Evolutionary conservation across 2,888 invertebrate species (phyloP).

Genomic region (Aproaerema taeniolella): DNA sequence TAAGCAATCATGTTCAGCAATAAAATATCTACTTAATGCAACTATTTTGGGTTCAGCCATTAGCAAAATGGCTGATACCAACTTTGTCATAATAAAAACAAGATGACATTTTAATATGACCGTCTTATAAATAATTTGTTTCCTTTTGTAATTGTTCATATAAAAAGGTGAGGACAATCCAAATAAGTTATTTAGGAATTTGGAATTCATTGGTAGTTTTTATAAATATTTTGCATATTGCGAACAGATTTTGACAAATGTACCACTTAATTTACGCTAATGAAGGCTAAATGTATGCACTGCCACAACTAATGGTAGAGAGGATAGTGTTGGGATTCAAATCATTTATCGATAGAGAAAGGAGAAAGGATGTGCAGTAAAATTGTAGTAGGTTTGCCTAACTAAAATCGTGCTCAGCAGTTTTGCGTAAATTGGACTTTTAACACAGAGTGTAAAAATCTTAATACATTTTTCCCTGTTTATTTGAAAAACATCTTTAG

Average conservation of each 20-base stretch:
- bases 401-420: too few species aligned
- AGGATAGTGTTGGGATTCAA: constrained; percentile 36
- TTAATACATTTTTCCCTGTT: too few species aligned
- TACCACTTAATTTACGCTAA: constrained; percentile 75
- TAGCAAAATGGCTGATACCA: constrained; percentile 57
- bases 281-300: constrained; percentile 67
- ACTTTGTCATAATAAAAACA: constrained; percentile 49
- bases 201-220: constrained; percentile 49
- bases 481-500: too few species aligned
- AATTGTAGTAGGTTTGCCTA: too few species aligned
- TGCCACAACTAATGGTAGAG: constrained; percentile 48
- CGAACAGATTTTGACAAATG: constrained; percentile 69
- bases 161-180: constrained; percentile 43
- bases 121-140: constrained; percentile 44
- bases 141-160: constrained; percentile 28
- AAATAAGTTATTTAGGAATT: constrained; percentile 48
- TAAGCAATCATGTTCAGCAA: constrained; percentile 60
- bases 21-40: constrained; percentile 60
- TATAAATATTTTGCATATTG: constrained; percentile 65
- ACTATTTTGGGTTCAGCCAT: constrained; percentile 54
- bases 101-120: constrained; percentile 56
- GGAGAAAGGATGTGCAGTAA: too few species aligned
- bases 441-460: too few species aligned
- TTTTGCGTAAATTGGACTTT: too few species aligned
- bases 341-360: too few species aligned